A percentile compares a stretch with the other conserved stretches of the same genome.
phyloP scores from a whole-genome alignment of 1,140 invertebrate genomes.

The Augochlora pura region DNA sequence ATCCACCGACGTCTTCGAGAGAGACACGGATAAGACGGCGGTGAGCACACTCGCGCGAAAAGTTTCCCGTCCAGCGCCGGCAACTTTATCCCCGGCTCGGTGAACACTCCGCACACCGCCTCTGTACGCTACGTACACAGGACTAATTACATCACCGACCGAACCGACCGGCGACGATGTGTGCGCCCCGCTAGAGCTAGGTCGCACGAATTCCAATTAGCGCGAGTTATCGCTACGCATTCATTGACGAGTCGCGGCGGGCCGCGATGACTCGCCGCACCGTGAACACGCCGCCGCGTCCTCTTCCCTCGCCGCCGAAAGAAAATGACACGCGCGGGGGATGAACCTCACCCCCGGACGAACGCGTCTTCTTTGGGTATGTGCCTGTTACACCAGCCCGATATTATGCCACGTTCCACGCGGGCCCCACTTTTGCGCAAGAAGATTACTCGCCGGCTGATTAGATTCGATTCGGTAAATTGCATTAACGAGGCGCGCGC shows the following conservation, averaged over 20 bases:
- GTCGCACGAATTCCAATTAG: conserved; percentile 46
- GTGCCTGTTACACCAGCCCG: no score
- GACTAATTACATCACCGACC: conserved; percentile 52
- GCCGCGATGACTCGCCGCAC: neutral
- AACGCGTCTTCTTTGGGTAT: no score
- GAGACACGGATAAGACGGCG: no score
- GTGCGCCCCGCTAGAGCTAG: conserved; percentile 9
- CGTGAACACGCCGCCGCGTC: neutral
- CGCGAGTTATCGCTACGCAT: conserved; percentile 39
- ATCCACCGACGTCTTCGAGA: no score
- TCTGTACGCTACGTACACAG: conserved; percentile 32
- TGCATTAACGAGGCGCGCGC: conserved; percentile 32
- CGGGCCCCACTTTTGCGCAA: no score
- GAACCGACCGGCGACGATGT: conserved; percentile 12
- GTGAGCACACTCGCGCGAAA: neutral
- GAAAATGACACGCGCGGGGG: no score
- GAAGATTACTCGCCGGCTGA: conserved; percentile 8
- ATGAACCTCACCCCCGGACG: no score
- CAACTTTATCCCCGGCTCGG: conserved; percentile 23
- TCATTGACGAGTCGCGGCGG: conserved; percentile 31
- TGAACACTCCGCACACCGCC: conserved; percentile 38
- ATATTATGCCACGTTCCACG: no score
- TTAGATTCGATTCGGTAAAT: conserved; percentile 59
- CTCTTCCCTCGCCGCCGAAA: no score
- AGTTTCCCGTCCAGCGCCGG: conserved; percentile 1